These are phyloP conservation scores for Atopsyche davidsoni DNA, from an alignment of 1,140 invertebrate species.

Conservation along the genomic window DNA sequence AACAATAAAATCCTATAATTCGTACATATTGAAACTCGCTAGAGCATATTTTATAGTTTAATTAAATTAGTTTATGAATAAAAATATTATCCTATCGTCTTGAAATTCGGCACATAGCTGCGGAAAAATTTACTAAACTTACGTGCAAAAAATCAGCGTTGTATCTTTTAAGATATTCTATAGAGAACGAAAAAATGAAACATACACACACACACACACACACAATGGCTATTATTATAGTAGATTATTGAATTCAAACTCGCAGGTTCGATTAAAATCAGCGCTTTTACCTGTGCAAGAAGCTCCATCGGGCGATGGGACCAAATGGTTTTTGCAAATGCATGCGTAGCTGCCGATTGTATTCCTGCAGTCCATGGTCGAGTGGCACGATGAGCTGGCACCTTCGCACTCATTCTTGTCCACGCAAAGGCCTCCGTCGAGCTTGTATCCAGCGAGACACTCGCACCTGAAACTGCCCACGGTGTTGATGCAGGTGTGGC, in stretches of 20 bases:
- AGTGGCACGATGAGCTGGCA: slow-evolving; percentile 58
- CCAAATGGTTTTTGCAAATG: slow-evolving; percentile 69
- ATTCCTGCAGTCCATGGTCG: slow-evolving; percentile 74
- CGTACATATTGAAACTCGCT: no score
- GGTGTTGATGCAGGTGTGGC: slow-evolving; percentile 57
- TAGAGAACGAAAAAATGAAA: no score
- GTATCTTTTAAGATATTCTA: no score
- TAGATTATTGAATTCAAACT: background rate
- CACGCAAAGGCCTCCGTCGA: slow-evolving; percentile 45
- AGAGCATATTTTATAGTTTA: no score
- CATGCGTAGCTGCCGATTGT: slow-evolving; percentile 69
- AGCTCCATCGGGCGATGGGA: slow-evolving; percentile 38
- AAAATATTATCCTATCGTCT: no score
- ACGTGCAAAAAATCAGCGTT: no score
- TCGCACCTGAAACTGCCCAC: slow-evolving; percentile 52
- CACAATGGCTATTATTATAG: slow-evolving; percentile 8
- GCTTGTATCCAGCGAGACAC: slow-evolving; percentile 38
- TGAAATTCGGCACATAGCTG: no score
- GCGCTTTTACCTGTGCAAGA: slow-evolving; percentile 35
- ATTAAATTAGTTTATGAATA: no score
- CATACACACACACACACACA: no score
- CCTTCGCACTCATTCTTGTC: slow-evolving; percentile 75
- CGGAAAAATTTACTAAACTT: no score
- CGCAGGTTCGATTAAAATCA: no score
- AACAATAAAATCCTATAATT: no score